Evolutionary conservation across 2,797 vertebrate genomes (phyloP), one percentile per base, ranked within the genome.

Genomic region (Lerista edwardsae): DNA sequence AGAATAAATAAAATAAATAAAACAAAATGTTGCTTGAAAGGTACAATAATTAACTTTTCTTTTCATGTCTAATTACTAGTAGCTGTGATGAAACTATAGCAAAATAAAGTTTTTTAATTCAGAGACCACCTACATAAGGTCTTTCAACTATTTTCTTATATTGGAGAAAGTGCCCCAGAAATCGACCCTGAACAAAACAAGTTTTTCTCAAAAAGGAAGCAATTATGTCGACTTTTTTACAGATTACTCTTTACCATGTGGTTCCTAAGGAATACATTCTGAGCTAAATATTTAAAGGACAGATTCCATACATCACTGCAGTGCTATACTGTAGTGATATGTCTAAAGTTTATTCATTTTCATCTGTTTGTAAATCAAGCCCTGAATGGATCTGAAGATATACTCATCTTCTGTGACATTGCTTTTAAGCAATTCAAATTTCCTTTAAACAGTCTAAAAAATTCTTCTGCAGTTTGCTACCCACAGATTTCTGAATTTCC

Each of bases 381-480:
- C 29, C 12, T 10, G 57, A 74, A 34, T 71, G 79, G 68, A 44
- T 86, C 71, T 29, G 79, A 71, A 82, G 61, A 10, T 1, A 3
- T 17, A 17, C 31, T 91, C 81, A 67, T 76, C 12, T 81, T 65
- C 31, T 72, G 44, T 64, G 34, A 86, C 83, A 84, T 76, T 47
- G 31, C 44, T 89, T 87, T 71, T 65, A 73, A 41, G 68, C 14
- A 76, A 47, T 82, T 67, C 19, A 84, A 72, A 19, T 39, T 64
- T 61, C 78, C 44, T 77, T 79, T 76, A 47, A 64, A 75, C 62
- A 80, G 25, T 5, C 77, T 72, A 41, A 65, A 55, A 79, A 25
- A 41, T 29, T 41, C 76, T 31, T 27, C 8, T 25, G 9, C 7
- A 67, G 39, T 85, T 82, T 59, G 6, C 15, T 75, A 29, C 34